A percentile compares a stretch with the other conserved stretches of the same genome.
Evolutionary conservation across 2,113 vertebrate species (phyloP).

Genomic region (Hemibagrus wyckioides): DNA sequence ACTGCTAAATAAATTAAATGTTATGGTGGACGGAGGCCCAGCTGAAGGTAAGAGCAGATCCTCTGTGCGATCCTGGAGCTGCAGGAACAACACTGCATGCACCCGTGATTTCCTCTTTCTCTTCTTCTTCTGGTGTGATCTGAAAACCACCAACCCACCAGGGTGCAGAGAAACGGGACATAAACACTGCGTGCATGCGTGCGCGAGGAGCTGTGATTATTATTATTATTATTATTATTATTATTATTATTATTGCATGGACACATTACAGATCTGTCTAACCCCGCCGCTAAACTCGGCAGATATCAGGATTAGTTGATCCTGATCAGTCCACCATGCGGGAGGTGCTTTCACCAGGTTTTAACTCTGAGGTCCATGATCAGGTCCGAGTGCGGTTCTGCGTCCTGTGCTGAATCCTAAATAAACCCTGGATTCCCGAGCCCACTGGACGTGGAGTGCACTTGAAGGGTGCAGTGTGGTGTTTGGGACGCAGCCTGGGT

Average conservation of each 20-base stretch:
- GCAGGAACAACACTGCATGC: constrained; percentile 13
- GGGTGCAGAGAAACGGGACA: not conserved
- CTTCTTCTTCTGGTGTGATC: not conserved
- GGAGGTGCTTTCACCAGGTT: not conserved
- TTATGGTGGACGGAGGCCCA: constrained; percentile 65
- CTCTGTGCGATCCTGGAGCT: constrained; percentile 4
- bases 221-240: not conserved
- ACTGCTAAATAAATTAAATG: constrained; percentile 58
- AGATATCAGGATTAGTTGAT: not conserved
- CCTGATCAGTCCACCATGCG: not conserved
- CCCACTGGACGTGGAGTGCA: not conserved
- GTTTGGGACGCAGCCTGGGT: not conserved
- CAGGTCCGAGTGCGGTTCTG: not conserved
- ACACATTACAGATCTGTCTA: not conserved
- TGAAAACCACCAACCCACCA: not conserved
- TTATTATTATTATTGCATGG: not conserved
- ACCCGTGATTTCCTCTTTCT: not conserved
- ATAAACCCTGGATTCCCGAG: not conserved
- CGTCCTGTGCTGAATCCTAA: not conserved
- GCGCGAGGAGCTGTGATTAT: not conserved
- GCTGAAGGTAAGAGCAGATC: constrained; percentile 66
- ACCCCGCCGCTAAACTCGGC: not conserved
- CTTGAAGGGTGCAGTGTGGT: not conserved
- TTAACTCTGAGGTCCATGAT: not conserved
- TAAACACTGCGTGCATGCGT: not conserved